Base-by-base conservation (phyloP, 2,113 vertebrate species). In the Bos indicus region DNA sequence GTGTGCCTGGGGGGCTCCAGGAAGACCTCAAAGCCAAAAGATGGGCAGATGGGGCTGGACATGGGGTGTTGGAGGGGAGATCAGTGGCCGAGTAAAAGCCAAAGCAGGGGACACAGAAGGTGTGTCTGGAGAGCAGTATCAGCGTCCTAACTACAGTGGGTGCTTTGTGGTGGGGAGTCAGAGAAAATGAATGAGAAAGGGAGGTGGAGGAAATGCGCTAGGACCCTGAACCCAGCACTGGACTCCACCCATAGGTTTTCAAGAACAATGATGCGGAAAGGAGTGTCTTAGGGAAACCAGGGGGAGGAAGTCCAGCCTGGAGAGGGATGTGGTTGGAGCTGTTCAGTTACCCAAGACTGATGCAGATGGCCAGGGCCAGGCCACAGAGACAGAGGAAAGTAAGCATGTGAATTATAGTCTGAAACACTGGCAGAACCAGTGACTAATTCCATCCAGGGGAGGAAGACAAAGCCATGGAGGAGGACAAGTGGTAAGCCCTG, bases 171-270 rank as follows among this genome's bases (percentile, higher is more conserved):
- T 33, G 25, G 5, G 19, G 43, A 30, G 52, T 43, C 48, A 62
- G 30, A 48, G 26, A 33, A 78, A 59, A 51, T 8, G 9, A 59
- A 1, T 7, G 40, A 40, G n/a, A 15, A 23, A 64, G 52, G 26
- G 1, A 3, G 25, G 30, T 10, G 11, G n/a, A 67, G 21, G 51
- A 30, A 8, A 77, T 23, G 16, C 7, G 8, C 3, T 14, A 21
- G 0, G 5, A 51, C 62, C 59, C 21, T n/a, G 1, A 52, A 40
- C 0, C 1, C 23, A 19, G 30, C n/a, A 12, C 62, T 9, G 51
- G 21, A 7, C 51, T n/a, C 36, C 17, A 13, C 74, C 21, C 92
- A 14, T 0, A 19, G 74, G 10, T 7, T n/a, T 40, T 17, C 64
- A 6, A 64, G 64, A 52, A 86, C 21, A 26, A 16, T 3, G 64